Percentiles rank a stretch among this genome's conserved stretches.
Evolutionary conservation across 2,888 invertebrate species (phyloP).

Genomic region (Polietes domitor): DNA sequence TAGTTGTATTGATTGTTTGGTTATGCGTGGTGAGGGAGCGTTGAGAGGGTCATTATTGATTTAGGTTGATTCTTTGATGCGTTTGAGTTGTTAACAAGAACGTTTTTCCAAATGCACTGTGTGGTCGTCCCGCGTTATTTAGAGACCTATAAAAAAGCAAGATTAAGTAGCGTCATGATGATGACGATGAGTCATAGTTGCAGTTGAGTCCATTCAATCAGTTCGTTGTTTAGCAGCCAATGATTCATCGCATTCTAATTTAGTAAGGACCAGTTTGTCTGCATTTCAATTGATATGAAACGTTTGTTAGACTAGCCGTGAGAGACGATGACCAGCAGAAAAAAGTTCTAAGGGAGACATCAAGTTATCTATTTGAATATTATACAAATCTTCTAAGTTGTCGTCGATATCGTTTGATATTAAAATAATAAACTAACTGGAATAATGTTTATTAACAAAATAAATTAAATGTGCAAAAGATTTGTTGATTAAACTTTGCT

Average conservation of each 20-base stretch:
- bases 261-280: slow-evolving; percentile 2
- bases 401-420: too few species aligned
- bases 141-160: slow-evolving; percentile 1
- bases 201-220: slow-evolving; percentile 30
- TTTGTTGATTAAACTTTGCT: too few species aligned
- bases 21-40: slow-evolving; percentile 21
- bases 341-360: too few species aligned
- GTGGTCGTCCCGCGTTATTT: slow-evolving; percentile 56
- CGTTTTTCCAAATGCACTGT: slow-evolving; percentile 15
- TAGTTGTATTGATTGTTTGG: slow-evolving; percentile 9
- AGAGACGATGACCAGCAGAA: not conserved
- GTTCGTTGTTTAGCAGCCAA: not conserved
- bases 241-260: slow-evolving; percentile 39
- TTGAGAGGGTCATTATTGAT: slow-evolving; percentile 3
- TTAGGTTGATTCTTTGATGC: not conserved
- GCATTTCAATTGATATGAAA: not conserved
- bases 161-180: slow-evolving; percentile 40
- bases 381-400: too few species aligned
- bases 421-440: too few species aligned
- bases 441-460: too few species aligned
- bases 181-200: slow-evolving; percentile 53
- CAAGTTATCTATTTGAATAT: too few species aligned
- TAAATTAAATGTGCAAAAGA: too few species aligned
- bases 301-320: not conserved
- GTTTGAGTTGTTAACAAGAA: slow-evolving; percentile 6